Base-by-base conservation (phyloP, 2,113 vertebrate species). In the Cephalopholis sonnerati region DNA sequence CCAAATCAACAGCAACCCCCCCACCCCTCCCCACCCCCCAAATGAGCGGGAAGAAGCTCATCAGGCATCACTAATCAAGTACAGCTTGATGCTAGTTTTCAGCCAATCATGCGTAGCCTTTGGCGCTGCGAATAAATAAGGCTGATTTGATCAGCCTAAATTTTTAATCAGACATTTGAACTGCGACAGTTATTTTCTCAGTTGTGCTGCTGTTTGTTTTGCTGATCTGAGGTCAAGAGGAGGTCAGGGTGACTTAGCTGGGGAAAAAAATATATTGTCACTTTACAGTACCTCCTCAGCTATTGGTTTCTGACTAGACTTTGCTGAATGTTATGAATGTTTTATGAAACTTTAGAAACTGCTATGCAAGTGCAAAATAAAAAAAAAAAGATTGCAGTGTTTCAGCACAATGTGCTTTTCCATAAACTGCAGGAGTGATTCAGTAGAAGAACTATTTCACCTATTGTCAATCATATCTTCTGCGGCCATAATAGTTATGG, bases 61-160 rank as follows among this genome's bases (percentile, higher is more conserved):
- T 90, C 91, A 92, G 85, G 87, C 79, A 82, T 82, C 73, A 85
- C 87, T 92, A 90, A 93, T 93, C 89, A 92, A 91, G 83, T 91
- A 85, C 76, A 89, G 89, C 88, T 87, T 91, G 88, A 89, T 87
- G 69, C 76, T 71, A 58, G 79, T 85, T 89, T 82, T 81, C 78
- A 87, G 74, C 78, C 90, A 92, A 91, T 93, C 90, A 87, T 25
- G 65, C 22, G 1, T 67, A 27, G 84, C 80, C 80, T 76, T 72
- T 50, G 72, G 81, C 39, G 25, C 85, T 80, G 79, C 20, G 63
- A 84, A 85, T 89, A 90, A 90, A 88, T 85, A 84, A 59, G 77
- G 74, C 65, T 87, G 85, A 88, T 91, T 89, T 91, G 79, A 91
- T 88, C 81, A 79, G 71, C 77, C 57, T 65, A 85, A 79, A 79